Evolutionary conservation across 1,140 invertebrate genomes (phyloP).

Genomic region (Euschistus heros): DNA sequence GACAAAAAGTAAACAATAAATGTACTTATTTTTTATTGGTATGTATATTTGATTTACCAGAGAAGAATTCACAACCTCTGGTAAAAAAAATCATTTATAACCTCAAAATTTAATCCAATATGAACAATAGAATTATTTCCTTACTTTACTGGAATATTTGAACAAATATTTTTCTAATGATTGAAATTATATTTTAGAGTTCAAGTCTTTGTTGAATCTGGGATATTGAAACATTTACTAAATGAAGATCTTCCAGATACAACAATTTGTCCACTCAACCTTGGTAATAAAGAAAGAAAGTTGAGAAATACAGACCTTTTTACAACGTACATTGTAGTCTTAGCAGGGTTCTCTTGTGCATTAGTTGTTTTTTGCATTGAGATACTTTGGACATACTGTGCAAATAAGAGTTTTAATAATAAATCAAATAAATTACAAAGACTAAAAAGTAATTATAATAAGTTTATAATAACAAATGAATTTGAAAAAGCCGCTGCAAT

Average conservation of each 20-base stretch:
- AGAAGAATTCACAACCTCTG: too few relatives aligned
- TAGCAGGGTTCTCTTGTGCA: slow-evolving; percentile 48
- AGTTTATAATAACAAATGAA: neutral
- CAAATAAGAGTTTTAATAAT: neutral
- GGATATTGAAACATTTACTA: slow-evolving; percentile 55
- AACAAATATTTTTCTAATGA: neutral
- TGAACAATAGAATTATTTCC: too few relatives aligned
- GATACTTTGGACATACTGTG: slow-evolving; percentile 34
- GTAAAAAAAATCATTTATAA: too few relatives aligned
- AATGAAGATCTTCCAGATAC: slow-evolving; percentile 50
- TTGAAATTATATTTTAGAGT: slow-evolving; percentile 42
- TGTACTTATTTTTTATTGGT: too few relatives aligned
- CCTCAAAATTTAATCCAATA: too few relatives aligned
- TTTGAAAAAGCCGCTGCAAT: slow-evolving; percentile 12
- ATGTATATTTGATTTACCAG: too few relatives aligned
- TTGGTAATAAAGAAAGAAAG: slow-evolving; percentile 65
- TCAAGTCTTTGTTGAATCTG: slow-evolving; percentile 52
- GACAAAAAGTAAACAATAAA: too few relatives aligned
- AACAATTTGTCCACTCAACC: slow-evolving; percentile 63
- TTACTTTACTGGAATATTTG: neutral
- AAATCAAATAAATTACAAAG: neutral
- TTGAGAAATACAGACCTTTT: slow-evolving; percentile 53
- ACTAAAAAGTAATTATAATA: slow-evolving; percentile 1
- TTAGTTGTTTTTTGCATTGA: slow-evolving; percentile 52
- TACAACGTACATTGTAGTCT: slow-evolving; percentile 57